Conservation (phyloP, 2,888 invertebrate species). For the Ecliptopera silaceata region DNA sequence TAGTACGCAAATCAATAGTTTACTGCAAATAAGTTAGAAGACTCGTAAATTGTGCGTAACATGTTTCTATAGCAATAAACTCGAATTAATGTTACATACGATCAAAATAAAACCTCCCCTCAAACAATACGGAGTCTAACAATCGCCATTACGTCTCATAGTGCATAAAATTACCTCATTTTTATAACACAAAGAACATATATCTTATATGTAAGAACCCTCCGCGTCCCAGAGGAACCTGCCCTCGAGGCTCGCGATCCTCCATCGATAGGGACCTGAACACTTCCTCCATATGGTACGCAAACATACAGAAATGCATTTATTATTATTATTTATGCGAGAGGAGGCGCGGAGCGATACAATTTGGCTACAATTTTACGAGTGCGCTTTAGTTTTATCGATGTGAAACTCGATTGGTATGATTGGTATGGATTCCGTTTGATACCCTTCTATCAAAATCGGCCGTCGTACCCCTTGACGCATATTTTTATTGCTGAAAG, state of each 20-base stretch:
- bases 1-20: too few species aligned
- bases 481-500: conserved; percentile 40
- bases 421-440: conserved; percentile 63
- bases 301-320: conserved; percentile 65
- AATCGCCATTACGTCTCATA: conserved; percentile 53
- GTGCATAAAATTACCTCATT: conserved; percentile 78
- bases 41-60: neutral
- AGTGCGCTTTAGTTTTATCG: conserved; percentile 70
- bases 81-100: conserved; percentile 18
- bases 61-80: neutral
- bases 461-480: conserved; percentile 16
- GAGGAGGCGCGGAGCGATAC: conserved; percentile 61
- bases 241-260: too few species aligned
- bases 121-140: conserved; percentile 33
- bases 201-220: conserved; percentile 56
- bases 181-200: conserved; percentile 65
- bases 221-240: conserved; percentile 56
- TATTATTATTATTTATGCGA: conserved; percentile 72
- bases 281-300: conserved; percentile 55
- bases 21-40: too few species aligned
- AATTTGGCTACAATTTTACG: conserved; percentile 71
- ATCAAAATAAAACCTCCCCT: conserved; percentile 32
- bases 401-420: conserved; percentile 70
- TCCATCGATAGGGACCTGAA: conserved; percentile 52
- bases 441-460: conserved; percentile 26